Evolutionary conservation across 2,113 vertebrate genomes (phyloP), one percentile per base, ranked within the genome.

Genomic region (Lagopus muta): DNA sequence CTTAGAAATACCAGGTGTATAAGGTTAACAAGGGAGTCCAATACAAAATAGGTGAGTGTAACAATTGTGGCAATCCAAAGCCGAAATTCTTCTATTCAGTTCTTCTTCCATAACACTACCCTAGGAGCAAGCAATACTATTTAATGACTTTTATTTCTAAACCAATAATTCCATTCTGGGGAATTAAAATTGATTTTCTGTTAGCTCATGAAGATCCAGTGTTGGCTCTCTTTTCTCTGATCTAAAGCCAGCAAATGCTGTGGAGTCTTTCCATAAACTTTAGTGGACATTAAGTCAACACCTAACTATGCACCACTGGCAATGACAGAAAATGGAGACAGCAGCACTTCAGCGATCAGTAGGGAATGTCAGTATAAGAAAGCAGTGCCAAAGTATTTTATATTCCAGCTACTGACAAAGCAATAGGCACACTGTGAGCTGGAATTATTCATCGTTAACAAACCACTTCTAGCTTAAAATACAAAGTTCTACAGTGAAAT

Each of bases 111-210:
- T 67, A 72, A 36, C 3, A 0, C 25, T 83, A 78, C 52, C 61
- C 73, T 95, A 78, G 73, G 47, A 91, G 79, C 65, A 88, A 88
- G 76, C 2, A 8, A 83, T 7, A 32, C 27, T 81, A 72, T 86
- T 86, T 91, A 90, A 93, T 84, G 79, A 82, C 85, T 97, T 95
- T 95, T 91, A 38, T 97, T 97, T 97, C 97, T 93, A 96, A 94
- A 83, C 65, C 90, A 97, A 75, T 94, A 92, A 83, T 93, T 97
- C 67, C 71, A 42, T 94, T 78, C 91, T 92, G 80, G 91, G 91
- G 95, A 97, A 98, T 52, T 77, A 95, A 97, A 96, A 98, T 96
- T 97, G 95, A 97, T 98, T 97, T 98, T 97, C 96, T 96, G 95
- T 93, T 96, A 94, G 69, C 83, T 89, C 88, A 86, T 82, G 85